These are phyloP conservation scores for Eristalis intricaria DNA, from an alignment of 2,888 invertebrate species.

Conservation along the genomic window DNA sequence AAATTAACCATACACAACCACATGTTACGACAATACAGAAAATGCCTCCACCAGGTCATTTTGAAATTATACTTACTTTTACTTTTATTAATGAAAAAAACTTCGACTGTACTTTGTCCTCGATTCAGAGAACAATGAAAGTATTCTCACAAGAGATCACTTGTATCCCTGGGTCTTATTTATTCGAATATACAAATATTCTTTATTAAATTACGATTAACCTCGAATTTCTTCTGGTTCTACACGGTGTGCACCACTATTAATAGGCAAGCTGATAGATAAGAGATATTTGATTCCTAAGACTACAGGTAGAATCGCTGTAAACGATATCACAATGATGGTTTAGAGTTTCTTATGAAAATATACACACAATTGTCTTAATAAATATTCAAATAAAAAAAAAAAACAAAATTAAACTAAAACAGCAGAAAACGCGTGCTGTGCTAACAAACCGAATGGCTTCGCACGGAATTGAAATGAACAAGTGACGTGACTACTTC, in stretches of 20 bases:
- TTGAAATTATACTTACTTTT: conserved; percentile 37
- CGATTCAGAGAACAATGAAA: conserved; percentile 19
- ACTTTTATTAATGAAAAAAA: conserved; percentile 49
- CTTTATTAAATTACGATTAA: conserved; percentile 52
- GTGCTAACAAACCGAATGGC: conserved; percentile 1
- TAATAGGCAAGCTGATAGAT: background rate
- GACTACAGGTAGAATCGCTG: background rate
- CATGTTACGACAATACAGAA: background rate
- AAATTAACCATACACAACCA: background rate
- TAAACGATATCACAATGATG: conserved; percentile 33
- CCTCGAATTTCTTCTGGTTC: background rate
- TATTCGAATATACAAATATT: background rate
- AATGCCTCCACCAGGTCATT: background rate
- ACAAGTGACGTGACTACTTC: conserved; percentile 43
- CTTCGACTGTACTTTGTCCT: conserved; percentile 16
- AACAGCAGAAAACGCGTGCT: conserved; percentile 31
- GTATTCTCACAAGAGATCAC: conserved; percentile 7
- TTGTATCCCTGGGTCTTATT: conserved; percentile 6
- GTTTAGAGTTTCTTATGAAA: background rate
- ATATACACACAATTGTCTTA: conserved; percentile 8
- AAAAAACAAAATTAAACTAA: conserved; percentile 13
- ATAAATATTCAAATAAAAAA: conserved; percentile 22
- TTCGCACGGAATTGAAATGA: conserved; percentile 40
- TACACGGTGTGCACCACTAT: background rate
- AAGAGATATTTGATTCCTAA: background rate